Evolutionary conservation across 2,113 vertebrate genomes (phyloP).

Genomic region (Agapornis roseicollis): DNA sequence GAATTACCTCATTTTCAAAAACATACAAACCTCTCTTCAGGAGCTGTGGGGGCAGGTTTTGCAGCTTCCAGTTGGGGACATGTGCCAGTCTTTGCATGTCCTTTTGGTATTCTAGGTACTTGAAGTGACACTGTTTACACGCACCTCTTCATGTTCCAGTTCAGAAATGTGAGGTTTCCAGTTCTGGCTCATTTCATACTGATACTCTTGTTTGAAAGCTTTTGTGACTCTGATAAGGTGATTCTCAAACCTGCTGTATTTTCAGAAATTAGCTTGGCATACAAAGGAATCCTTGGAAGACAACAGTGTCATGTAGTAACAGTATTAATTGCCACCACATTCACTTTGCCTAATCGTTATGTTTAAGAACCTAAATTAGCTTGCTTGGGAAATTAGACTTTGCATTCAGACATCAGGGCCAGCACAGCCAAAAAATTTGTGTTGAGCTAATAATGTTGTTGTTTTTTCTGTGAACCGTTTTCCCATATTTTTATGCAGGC

Average conservation of each 20-base stretch:
- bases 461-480: not conserved
- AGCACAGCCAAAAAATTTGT: not conserved
- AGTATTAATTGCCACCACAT: not conserved
- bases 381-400: not conserved
- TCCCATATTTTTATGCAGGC: not conserved
- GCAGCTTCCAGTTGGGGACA: not conserved
- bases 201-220: not conserved
- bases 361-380: not conserved
- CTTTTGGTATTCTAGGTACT: not conserved
- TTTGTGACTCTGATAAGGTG: not conserved
- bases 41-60: not conserved
- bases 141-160: not conserved
- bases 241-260: not conserved
- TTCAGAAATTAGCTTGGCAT: not conserved
- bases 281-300: not conserved
- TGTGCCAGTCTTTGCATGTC: not conserved
- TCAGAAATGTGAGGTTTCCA: not conserved
- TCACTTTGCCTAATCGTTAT: not conserved
- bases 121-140: not conserved
- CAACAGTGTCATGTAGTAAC: rapidly evolving
- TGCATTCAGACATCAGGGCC: not conserved
- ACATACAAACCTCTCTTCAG: not conserved
- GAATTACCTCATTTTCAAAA: not conserved
- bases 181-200: not conserved
- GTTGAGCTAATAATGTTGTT: constrained; percentile 14